Conservation (phyloP, 2,797 vertebrate species). For the Cephalopachus bancanus region DNA sequence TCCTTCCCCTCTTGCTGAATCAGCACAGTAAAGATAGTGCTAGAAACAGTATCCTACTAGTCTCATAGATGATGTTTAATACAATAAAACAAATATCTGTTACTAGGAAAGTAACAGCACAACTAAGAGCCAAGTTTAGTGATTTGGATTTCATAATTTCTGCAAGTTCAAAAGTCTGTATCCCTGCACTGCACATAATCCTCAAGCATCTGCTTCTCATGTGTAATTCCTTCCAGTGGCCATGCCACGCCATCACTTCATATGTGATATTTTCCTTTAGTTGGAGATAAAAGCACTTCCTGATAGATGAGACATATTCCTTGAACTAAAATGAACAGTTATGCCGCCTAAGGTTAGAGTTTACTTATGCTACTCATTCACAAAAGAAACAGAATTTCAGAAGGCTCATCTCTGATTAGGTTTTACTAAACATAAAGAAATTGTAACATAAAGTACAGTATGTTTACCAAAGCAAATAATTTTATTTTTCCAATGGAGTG, state of each 20-base stretch:
- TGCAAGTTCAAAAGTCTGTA: background rate
- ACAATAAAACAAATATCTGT: background rate
- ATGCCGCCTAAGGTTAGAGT: conserved; percentile 29
- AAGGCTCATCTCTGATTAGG: conserved; percentile 15
- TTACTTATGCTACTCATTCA: background rate
- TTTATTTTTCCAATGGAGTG: background rate
- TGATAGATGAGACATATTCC: background rate
- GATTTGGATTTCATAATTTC: background rate
- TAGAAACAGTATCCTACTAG: background rate
- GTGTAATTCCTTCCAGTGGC: background rate
- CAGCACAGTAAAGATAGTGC: background rate
- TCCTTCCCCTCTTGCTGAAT: background rate
- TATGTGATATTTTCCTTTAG: background rate
- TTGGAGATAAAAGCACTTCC: conserved; percentile 70
- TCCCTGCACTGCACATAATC: background rate
- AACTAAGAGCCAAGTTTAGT: background rate
- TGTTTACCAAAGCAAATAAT: background rate
- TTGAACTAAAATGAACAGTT: conserved; percentile 56
- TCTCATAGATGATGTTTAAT: background rate
- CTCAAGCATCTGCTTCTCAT: background rate
- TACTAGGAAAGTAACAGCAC: background rate
- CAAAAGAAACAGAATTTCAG: conserved; percentile 15
- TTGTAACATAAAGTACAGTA: background rate
- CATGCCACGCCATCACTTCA: background rate
- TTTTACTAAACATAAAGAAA: conserved; percentile 22